These are phyloP conservation scores for Electrona antarctica DNA, from an alignment of 2,113 vertebrate genomes.

Conservation along the genomic window DNA sequence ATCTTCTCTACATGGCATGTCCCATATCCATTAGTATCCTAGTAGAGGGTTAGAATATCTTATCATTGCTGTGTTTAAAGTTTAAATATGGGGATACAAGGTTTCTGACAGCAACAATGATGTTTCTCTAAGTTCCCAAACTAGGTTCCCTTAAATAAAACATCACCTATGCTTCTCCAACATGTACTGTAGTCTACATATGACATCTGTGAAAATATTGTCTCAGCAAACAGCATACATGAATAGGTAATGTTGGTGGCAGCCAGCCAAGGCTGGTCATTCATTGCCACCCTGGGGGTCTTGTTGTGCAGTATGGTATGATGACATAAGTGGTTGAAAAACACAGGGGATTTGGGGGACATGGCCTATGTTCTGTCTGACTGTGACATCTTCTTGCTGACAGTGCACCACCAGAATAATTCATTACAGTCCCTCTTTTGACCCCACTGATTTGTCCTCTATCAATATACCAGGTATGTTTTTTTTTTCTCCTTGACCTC, in stretches of 20 bases:
- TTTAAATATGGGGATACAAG: too few species aligned
- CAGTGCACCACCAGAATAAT: background rate
- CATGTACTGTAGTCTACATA: background rate
- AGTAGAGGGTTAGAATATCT: too few species aligned
- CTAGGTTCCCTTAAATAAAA: too few species aligned
- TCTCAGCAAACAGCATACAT: constrained; percentile 5
- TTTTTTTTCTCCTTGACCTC: constrained; percentile 23
- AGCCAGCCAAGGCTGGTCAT: background rate
- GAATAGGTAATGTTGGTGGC: constrained; percentile 4
- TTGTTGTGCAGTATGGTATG: background rate
- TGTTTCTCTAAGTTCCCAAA: too few species aligned
- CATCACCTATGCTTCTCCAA: background rate
- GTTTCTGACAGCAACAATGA: too few species aligned
- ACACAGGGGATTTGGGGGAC: background rate
- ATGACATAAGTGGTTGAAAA: background rate
- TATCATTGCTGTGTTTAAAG: too few species aligned
- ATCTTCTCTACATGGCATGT: too few species aligned
- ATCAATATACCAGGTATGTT: constrained; percentile 4
- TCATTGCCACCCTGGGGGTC: background rate
- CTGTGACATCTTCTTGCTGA: background rate
- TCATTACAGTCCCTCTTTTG: background rate
- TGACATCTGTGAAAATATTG: constrained; percentile 9
- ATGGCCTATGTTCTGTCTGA: background rate
- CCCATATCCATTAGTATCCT: too few species aligned
- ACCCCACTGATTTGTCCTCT: too few species aligned